A percentile compares a stretch with the other conserved stretches of the same genome.
Conservation (phyloP, 2,797 vertebrate species). For the Platyrinchus mystaceus region DNA sequence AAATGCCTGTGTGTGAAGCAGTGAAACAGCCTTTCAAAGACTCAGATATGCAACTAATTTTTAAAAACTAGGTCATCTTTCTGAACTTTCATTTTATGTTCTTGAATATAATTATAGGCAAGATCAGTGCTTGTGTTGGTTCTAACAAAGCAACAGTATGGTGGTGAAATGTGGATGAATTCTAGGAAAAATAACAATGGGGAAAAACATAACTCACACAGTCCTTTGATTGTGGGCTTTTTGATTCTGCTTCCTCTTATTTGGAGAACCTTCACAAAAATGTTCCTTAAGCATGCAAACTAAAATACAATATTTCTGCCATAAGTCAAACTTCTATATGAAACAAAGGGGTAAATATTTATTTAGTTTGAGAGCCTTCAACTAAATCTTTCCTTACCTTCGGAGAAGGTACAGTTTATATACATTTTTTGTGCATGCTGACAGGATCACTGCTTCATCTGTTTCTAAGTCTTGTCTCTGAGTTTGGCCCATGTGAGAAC, state of each 20-base stretch:
- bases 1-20: not conserved
- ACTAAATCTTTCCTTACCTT: not conserved
- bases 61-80: not conserved
- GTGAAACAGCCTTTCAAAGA: not conserved
- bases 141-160: not conserved
- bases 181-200: slow-evolving; percentile 50
- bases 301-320: not conserved
- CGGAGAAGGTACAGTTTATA: not conserved
- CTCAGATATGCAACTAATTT: not conserved
- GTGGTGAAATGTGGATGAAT: slow-evolving; percentile 21
- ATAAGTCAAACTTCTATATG: not conserved
- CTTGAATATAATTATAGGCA: not conserved
- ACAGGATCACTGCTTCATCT: not conserved
- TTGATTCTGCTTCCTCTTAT: slow-evolving; percentile 22
- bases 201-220: not conserved
- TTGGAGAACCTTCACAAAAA: not conserved
- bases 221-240: not conserved
- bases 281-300: not conserved
- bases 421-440: not conserved
- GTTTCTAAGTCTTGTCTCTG: not conserved
- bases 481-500: not conserved
- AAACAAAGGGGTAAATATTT: not conserved
- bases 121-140: not conserved
- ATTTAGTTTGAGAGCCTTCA: not conserved
- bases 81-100: not conserved